Evolutionary conservation across 2,888 invertebrate species (phyloP), one percentile per base, ranked within the genome.

Genomic region (Drosophila conformis): DNA sequence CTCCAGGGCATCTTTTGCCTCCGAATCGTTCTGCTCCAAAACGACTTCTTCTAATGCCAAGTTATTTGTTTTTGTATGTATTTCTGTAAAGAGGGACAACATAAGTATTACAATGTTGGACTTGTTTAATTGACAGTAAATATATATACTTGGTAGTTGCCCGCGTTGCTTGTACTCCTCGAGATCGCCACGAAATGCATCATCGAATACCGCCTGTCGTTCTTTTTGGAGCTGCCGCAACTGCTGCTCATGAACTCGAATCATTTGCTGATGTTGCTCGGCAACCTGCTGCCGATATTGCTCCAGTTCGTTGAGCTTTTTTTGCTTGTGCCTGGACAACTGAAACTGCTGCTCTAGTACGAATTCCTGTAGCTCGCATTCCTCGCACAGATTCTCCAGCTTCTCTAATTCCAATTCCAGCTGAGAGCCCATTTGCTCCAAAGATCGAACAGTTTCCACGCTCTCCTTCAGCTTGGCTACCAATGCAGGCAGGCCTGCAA

Each of bases 101-200:
- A 13, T 2, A 8, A 29, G 36, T 5, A 29, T 13, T 18, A n/a
- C 5, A 56, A 2, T 27, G 1, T 27, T n/a, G 1, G 11, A 38
- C 11, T 29, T 11, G 8, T 21, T 29, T 2, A 46, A 25, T 21
- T 53, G 29, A 29, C 13, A 38, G 38, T 40, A 46, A 10, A 31
- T n/a, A 25, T 7, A 38, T 11, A 15, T 93, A 95, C 95, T 95
- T 86, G 95, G 94, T 81, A 96, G 93, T 46, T 94, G 94, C 64
- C 96, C 96, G 48, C 94, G 94, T 80, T 94, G 94, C 90, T 95
- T 96, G 82, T 94, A 96, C 60, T 94, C 94, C 78, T 95, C 94
- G 76, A 96, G 91, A 91, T 96, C 96, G 82, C 94, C 94, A 89
- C 95, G 95, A 87, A 96, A 96, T 15, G 95, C 96, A 90, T 95